A percentile compares a stretch with the other conserved stretches of the same genome.
phyloP scores from a whole-genome alignment of 2,888 invertebrate species.

The Drosophila greeni region DNA sequence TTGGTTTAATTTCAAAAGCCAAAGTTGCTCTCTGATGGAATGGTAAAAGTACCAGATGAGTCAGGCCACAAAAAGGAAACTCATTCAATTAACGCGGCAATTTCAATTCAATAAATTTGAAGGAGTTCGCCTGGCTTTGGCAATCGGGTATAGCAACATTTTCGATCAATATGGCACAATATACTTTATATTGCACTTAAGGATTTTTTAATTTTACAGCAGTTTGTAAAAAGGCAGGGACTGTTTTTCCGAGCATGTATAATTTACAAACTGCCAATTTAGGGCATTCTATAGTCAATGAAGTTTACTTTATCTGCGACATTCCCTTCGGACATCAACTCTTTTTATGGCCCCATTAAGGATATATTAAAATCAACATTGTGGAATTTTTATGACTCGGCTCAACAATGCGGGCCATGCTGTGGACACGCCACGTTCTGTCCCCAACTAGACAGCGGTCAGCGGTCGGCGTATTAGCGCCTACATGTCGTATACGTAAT shows the following conservation, averaged over 20 bases:
- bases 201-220: accelerated
- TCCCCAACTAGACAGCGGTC: slow-evolving; percentile 35
- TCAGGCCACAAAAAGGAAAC: slow-evolving; percentile 9
- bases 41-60: slow-evolving; percentile 3
- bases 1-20: slow-evolving; percentile 11
- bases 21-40: slow-evolving; percentile 1
- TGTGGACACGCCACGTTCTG: slow-evolving; percentile 25
- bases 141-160: neutral
- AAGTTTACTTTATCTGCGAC: slow-evolving; percentile 4
- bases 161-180: neutral
- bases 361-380: slow-evolving; percentile 63
- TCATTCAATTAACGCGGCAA: slow-evolving; percentile 33
- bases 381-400: slow-evolving; percentile 63
- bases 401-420: slow-evolving; percentile 28
- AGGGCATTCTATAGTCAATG: slow-evolving; percentile 13
- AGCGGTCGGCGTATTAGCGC: slow-evolving; percentile 37
- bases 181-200: neutral
- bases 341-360: slow-evolving; percentile 63
- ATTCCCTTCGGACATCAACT: slow-evolving; percentile 25
- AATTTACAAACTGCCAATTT: neutral
- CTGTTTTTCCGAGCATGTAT: neutral
- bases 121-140: neutral
- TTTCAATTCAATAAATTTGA: slow-evolving; percentile 26
- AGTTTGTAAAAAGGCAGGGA: neutral
- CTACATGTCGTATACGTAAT: slow-evolving; percentile 56